phyloP scores from a whole-genome alignment of 1,140 invertebrate genomes.

The Tachypleus tridentatus region DNA sequence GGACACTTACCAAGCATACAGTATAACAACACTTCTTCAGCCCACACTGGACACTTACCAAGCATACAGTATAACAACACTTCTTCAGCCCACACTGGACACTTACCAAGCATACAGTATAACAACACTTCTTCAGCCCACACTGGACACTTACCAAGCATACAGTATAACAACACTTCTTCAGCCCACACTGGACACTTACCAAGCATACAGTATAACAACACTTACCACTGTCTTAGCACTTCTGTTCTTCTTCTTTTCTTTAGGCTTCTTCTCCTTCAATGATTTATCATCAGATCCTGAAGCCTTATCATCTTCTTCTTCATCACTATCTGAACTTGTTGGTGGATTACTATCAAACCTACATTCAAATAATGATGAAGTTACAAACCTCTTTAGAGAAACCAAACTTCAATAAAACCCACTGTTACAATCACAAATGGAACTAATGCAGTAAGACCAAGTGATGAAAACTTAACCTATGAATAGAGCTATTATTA shows the following conservation, averaged over 20 bases:
- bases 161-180: slow-evolving; percentile 2
- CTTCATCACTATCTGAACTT: slow-evolving; percentile 34
- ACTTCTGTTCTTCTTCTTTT: slow-evolving; percentile 41
- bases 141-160: not conserved
- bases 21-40: slow-evolving; percentile 26
- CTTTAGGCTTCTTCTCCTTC: slow-evolving; percentile 37
- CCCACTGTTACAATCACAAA: too few relatives aligned
- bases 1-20: slow-evolving; percentile 1
- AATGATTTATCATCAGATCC: slow-evolving; percentile 38
- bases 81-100: slow-evolving; percentile 12
- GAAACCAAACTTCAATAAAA: too few relatives aligned
- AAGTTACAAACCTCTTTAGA: too few relatives aligned
- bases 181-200: too few relatives aligned
- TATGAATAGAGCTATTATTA: too few relatives aligned
- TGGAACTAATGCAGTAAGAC: too few relatives aligned
- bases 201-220: too few relatives aligned
- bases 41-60: not conserved
- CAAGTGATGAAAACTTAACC: too few relatives aligned
- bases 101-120: slow-evolving; percentile 6
- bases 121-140: slow-evolving; percentile 25
- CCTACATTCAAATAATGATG: slow-evolving; percentile 22
- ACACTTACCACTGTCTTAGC: slow-evolving; percentile 51
- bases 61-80: slow-evolving; percentile 23
- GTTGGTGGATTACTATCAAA: slow-evolving; percentile 43
- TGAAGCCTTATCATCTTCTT: slow-evolving; percentile 41